These are phyloP conservation scores for Conus canariensis DNA, from an alignment of 2,888 invertebrate species.

Conservation along the genomic window DNA sequence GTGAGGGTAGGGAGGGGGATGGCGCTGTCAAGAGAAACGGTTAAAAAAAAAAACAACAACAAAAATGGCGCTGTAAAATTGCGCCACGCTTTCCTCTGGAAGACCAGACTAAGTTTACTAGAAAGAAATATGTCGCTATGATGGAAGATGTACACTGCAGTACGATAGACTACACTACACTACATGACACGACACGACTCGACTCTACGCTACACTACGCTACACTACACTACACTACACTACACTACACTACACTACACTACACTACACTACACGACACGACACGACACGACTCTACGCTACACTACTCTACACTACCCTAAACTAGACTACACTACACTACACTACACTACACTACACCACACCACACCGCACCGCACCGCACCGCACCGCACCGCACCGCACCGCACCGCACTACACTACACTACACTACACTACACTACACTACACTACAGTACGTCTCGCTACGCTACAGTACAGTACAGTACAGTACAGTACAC, in stretches of 20 bases:
- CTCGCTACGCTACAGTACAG: not conserved
- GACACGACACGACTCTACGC: not conserved
- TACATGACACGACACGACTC: not conserved
- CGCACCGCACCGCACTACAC: not conserved
- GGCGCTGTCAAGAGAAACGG: too few relatives aligned
- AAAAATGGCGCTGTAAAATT: too few relatives aligned
- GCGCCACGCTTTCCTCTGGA: too few relatives aligned
- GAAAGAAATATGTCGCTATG: too few relatives aligned
- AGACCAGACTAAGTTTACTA: too few relatives aligned
- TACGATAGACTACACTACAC: not conserved
- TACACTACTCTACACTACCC: not conserved
- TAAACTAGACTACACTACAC: not conserved
- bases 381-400: not conserved
- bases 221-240: not conserved
- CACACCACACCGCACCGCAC: not conserved
- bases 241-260: not conserved
- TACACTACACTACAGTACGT: not conserved
- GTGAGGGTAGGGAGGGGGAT: too few relatives aligned
- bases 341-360: not conserved
- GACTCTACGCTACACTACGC: not conserved
- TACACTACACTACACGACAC: not conserved
- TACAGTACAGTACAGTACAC: not conserved
- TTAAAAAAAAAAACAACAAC: too few relatives aligned
- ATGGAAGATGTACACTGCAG: not conserved
- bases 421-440: not conserved